Evolutionary conservation across 1,140 invertebrate species (phyloP).

Genomic region (Phocides pigmalion): DNA sequence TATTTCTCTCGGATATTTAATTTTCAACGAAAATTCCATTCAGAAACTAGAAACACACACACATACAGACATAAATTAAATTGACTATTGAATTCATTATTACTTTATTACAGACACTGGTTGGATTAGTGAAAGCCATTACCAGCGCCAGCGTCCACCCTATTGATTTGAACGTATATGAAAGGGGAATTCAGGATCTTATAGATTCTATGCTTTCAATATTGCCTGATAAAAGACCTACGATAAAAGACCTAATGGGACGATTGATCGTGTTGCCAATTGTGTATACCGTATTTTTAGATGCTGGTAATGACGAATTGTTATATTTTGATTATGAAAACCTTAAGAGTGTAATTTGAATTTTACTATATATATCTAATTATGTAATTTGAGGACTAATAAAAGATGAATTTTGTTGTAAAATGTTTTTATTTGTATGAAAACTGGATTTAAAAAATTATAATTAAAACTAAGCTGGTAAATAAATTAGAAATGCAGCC

Average conservation of each 20-base stretch:
- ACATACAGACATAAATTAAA: no score
- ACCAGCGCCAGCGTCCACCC: conserved; percentile 79
- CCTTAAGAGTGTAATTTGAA: conserved; percentile 30
- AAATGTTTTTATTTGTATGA: conserved; percentile 3
- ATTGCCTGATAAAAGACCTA: conserved; percentile 79
- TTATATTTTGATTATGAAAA: conserved; percentile 54
- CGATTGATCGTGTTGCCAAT: conserved; percentile 68
- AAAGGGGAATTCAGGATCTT: conserved; percentile 80
- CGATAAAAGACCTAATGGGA: conserved; percentile 74
- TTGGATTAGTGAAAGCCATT: conserved; percentile 83
- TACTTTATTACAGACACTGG: conserved; percentile 71
- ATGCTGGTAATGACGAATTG: conserved; percentile 69
- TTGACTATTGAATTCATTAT: no score
- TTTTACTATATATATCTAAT: conserved; percentile 9
- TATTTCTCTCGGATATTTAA: no score
- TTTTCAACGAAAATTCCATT: no score
- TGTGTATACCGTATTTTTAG: conserved; percentile 68
- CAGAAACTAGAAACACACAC: no score
- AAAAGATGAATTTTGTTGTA: conserved; percentile 3
- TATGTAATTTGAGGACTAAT: conserved; percentile 4
- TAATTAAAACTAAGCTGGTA: conserved; percentile 25
- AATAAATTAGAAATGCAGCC: neutral
- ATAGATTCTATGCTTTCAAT: conserved; percentile 82
- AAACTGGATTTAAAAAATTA: conserved; percentile 21
- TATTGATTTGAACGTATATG: conserved; percentile 77